Evolutionary conservation across 1,140 invertebrate species (phyloP), one percentile per base, ranked within the genome.

Genomic region (Drosophila willistoni): DNA sequence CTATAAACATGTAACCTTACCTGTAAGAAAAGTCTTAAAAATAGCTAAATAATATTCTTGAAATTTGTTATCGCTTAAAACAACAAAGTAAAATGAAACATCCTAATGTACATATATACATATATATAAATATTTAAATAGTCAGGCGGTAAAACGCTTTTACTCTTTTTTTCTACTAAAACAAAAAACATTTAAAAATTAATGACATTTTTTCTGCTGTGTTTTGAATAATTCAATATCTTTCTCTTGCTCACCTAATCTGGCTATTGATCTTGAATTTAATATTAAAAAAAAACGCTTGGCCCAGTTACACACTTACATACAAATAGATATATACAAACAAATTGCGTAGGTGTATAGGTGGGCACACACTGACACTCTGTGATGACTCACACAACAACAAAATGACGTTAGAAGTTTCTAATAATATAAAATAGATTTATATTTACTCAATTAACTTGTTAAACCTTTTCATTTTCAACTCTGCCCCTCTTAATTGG

Each of bases 231-330:
- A 85, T 85, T 82, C 83, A 79, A 72, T 39, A 36, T 65, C 64
- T 56, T 22, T 57, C 44, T 51, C 9, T 39, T 22, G 44, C 29
- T 55, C 42, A 51, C 54, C 66, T 56, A 82, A 75, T 67, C 72
- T 65, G 34, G 70, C 36, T 70, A 47, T 62, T 41, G 70, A 83
- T 83, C 81, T 83, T 41, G 36, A 64, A 70, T 63, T 87, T 75
- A 78, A 71, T 74, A 71, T 76, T 72, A 64, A 65, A 65, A 29
- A 29, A 29, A 7, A 29, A 29, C 59, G 57, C 66, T 51, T 79
- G 83, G 79, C 77, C 82, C 82, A 86, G 69, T 87, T 87, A 79
- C 72, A 87, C 79, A 87, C 57, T 77, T 74, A 69, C 67, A 51
- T 4, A 51, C 44, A 47, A 17, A 19, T 17, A 47, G 2, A 47